A percentile compares a stretch with the other conserved stretches of the same genome.
Conservation (phyloP, 2,888 invertebrate species). For the Melangyna quadrimaculata region DNA sequence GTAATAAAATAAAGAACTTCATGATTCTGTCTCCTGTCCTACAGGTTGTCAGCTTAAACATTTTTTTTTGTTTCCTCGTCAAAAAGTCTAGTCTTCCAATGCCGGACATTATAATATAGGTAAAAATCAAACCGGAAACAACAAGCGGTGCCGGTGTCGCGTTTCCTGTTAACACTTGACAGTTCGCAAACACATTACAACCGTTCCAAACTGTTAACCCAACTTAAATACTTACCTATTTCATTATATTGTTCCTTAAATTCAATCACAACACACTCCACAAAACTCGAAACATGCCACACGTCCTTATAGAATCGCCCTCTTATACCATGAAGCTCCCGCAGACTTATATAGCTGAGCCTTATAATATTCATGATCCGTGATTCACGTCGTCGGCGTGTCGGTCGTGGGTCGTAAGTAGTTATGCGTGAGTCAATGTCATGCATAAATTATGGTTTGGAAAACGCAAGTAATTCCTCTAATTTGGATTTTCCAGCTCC, state of each 20-base stretch:
- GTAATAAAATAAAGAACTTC: background rate
- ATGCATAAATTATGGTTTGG: conserved; percentile 60
- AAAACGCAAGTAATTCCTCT: conserved; percentile 60
- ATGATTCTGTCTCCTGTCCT: background rate
- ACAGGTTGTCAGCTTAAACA: background rate
- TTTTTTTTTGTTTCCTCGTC: background rate
- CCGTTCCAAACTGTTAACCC: conserved; percentile 6
- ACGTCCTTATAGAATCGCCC: background rate
- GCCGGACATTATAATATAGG: no score
- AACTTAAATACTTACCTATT: background rate
- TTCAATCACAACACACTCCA: conserved; percentile 6
- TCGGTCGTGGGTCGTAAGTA: no score
- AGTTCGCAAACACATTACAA: conserved; percentile 5
- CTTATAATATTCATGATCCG: conserved; percentile 35
- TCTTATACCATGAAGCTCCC: background rate
- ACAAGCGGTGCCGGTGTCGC: background rate
- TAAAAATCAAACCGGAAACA: background rate
- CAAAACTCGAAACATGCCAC: background rate
- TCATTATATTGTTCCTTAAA: background rate
- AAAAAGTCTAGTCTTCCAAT: background rate
- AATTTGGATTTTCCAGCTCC: conserved; percentile 51
- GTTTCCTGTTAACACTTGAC: conserved; percentile 24
- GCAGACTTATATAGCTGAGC: background rate
- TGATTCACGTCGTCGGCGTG: conserved; percentile 37
- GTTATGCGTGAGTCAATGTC: conserved; percentile 69